Base-by-base conservation (phyloP, 2,797 vertebrate species). In the Steatocranus sp. region DNA sequence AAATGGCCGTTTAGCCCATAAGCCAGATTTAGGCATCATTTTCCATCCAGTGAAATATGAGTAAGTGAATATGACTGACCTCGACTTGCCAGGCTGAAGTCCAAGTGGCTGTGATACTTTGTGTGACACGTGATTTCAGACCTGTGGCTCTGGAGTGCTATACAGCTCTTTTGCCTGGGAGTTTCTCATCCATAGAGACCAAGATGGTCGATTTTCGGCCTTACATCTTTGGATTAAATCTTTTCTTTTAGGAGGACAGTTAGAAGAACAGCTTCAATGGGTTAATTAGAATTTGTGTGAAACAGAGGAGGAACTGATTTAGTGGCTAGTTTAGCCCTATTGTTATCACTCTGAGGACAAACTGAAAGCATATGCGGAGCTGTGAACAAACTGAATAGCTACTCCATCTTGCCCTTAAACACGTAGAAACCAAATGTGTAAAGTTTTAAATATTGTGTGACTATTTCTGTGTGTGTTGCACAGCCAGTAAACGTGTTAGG, bases 31-130 rank as follows among this genome's bases (percentile, higher is more conserved):
- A 53, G 50, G 49, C 18, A 49, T 75, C n/a, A 32, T 80, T 56
- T 73, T 73, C 58, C 79, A 86, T 58, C 50, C 34, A 3, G 5
- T 25, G 74, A 88, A 89, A 89, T 54, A 68, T 68, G 82, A 81
- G 78, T 73, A 27, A 7, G 54, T 58, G 54, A 58, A 34, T 32
- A 58, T 46, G 78, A 32, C 32, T 85, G 75, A 87, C 76, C 76
- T 49, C 56, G 27, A 83, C 74, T 51, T 56, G 73, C 70, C 66
- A 78, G 73, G 75, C 81, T 82, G 11, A 76, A 34, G 77, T 87
- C 63, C 73, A 23, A 83, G 75, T 73, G 56, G 23, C 68, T 76
- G 56, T 50, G 51, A 56, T 63, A 18, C 58, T 81, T 46, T 79
- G 43, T 18, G 32, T 83, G 78, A 30, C 54, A 17, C 61, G 68